Percentiles rank a stretch among this genome's conserved stretches.
These are phyloP conservation scores for Callospermophilus lateralis DNA, from an alignment of 2,113 vertebrate genomes.

Conservation along the genomic window DNA sequence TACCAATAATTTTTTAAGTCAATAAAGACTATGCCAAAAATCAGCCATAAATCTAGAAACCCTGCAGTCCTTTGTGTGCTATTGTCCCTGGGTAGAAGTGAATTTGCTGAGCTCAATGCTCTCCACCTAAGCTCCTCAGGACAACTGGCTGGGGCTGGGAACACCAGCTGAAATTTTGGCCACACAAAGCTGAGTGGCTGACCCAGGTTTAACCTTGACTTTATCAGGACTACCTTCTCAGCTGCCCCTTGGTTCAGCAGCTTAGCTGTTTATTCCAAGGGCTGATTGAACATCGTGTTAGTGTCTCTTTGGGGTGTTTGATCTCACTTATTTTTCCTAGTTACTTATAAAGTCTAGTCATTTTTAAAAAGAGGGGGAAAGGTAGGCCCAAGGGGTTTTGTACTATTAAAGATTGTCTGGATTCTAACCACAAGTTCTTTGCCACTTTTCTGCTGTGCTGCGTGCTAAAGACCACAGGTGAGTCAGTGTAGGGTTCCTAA, in stretches of 20 bases:
- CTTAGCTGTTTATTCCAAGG: conserved; percentile 14
- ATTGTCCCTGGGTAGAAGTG: not conserved
- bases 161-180: conserved; percentile 1
- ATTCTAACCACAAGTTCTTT: not conserved
- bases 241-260: conserved; percentile 21
- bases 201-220: conserved; percentile 57
- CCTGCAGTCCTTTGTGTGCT: not conserved
- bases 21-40: not conserved
- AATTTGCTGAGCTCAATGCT: not conserved
- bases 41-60: conserved; percentile 25
- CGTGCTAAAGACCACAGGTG: not conserved
- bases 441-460: not conserved
- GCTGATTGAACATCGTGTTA: not conserved
- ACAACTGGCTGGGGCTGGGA: not conserved
- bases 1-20: not conserved
- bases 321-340: not conserved
- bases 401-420: not conserved
- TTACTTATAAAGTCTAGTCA: not conserved
- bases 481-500: not conserved
- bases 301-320: not conserved
- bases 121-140: not conserved
- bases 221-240: conserved; percentile 26
- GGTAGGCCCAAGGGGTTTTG: not conserved
- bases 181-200: not conserved
- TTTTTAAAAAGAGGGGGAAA: not conserved